Base-by-base conservation (phyloP, 2,797 vertebrate species). In the Arrhamphus sclerolepis region DNA sequence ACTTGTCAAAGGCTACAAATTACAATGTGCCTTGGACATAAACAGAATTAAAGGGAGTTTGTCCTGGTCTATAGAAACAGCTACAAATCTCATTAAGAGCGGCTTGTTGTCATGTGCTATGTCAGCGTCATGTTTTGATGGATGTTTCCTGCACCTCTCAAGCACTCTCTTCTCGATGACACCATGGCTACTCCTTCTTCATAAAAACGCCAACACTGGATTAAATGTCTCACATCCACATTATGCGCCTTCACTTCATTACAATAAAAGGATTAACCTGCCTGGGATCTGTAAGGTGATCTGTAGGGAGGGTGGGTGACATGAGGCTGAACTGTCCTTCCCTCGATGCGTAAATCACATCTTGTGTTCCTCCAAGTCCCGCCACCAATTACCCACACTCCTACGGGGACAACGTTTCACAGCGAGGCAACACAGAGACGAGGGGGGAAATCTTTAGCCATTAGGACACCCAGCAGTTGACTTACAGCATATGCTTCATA, bases 191-290 rank as follows among this genome's bases (percentile, higher is more conserved):
- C 78, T 77, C 82, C 87, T 72, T 71, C 60, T 82, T 90, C 87
- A 80, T 92, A 90, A 90, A 90, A 86, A 85, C 77, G 87, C 77
- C 84, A 82, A 67, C 80, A 64, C 65, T 70, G 80, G 81, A 81
- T 91, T 88, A 89, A 89, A 83, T 60, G 19, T 83, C 84, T 80
- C 65, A 66, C 70, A 79, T 89, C 85, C 74, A 78, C 83, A 90
- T 91, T 83, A 85, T 80, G 75, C 62, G 64, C 65, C 81, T 64
- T 83, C 85, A 84, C 87, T 92, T 93, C 87, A 91, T 93, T 92
- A 92, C 87, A 92, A 92, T 92, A 89, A 93, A 91, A 92, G 90
- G 88, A 91, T 92, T 91, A 91, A 92, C 91, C 88, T 87, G 80
- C 72, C 63, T 29, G 44, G 51, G 72, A 66, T 76, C 68, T 59